phyloP scores from a whole-genome alignment of 2,888 invertebrate genomes.

The Phengaris alcon region DNA sequence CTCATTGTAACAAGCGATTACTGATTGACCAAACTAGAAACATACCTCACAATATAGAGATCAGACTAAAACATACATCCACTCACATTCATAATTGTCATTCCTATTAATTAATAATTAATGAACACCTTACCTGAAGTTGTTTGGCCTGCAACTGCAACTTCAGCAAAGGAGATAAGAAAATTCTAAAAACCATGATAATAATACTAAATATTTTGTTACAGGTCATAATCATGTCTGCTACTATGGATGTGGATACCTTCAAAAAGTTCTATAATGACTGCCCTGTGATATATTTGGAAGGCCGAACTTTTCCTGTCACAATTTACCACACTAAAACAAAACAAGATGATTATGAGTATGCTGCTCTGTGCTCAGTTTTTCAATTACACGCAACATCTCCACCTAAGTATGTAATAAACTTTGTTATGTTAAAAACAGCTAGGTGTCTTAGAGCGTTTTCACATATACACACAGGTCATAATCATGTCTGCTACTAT shows the following conservation, averaged over 20 bases:
- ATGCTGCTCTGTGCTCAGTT: constrained; percentile 89
- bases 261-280: constrained; percentile 93
- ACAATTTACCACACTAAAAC: constrained; percentile 85
- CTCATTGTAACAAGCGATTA: too few relatives aligned
- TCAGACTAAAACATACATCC: too few relatives aligned
- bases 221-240: constrained; percentile 93
- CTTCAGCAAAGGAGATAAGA: too few relatives aligned
- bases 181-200: not conserved
- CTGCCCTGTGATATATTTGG: constrained; percentile 91
- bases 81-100: too few relatives aligned
- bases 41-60: too few relatives aligned
- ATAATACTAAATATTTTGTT: constrained; percentile 12
- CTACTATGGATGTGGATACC: constrained; percentile 97
- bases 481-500: constrained; percentile 97
- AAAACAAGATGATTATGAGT: constrained; percentile 90
- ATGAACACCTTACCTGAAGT: too few relatives aligned
- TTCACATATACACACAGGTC: constrained; percentile 75
- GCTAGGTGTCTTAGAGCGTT: not conserved
- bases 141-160: too few relatives aligned
- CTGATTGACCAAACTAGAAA: too few relatives aligned
- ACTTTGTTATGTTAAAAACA: not conserved
- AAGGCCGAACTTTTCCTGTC: constrained; percentile 92
- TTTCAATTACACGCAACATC: constrained; percentile 92
- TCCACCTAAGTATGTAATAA: constrained; percentile 84
- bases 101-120: too few relatives aligned